Base-by-base conservation (phyloP, 2,797 vertebrate species). In the Cephalopachus bancanus region DNA sequence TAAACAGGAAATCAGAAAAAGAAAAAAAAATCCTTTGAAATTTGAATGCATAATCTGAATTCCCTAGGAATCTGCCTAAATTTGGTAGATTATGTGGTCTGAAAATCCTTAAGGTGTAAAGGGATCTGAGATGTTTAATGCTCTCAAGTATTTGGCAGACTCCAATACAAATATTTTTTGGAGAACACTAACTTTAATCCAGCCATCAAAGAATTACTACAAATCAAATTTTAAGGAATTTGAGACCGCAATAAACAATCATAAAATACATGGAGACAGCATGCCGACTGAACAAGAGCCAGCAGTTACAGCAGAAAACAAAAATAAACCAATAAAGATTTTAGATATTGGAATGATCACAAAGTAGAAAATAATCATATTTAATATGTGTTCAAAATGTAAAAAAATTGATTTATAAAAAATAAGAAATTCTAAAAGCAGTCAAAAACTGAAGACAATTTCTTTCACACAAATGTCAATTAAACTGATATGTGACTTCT, bases 71-170 rank as follows among this genome's bases (percentile, higher is more conserved):
- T 37, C 59, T 83, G 10, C 53, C n/a, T 62, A 33, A 81, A 67
- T 87, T 49, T 72, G 15, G 30, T 83, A 1, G 49, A 91, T 69
- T 71, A 57, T 59, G 33, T 78, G 20, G 44, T 59, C 26, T 83
- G 51, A 89, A 84, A 94, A 67, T 74, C 17, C 19, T 78, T 78
- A 60, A 59, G 15, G 28, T 89, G 7, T 75, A 83, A 89, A 90
- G 5, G 26, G 16, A 3, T 22, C 16, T 89, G 51, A 86, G 1
- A 30, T 22, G 92, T 71, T 74, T 30, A 62, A 24, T 67, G 3
- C 8, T 22, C n/a, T 94, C 33, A 76, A 87, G 16, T 33, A 67
- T 53, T 17, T 55, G 49, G 15, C 15, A 69, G 8, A 71, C 81
- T 89, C 19, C 83, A 78, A 71, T 67, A 74, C 4, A 88, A 57